phyloP scores from a whole-genome alignment of 2,888 invertebrate genomes.

The Ophion ventricosus region DNA sequence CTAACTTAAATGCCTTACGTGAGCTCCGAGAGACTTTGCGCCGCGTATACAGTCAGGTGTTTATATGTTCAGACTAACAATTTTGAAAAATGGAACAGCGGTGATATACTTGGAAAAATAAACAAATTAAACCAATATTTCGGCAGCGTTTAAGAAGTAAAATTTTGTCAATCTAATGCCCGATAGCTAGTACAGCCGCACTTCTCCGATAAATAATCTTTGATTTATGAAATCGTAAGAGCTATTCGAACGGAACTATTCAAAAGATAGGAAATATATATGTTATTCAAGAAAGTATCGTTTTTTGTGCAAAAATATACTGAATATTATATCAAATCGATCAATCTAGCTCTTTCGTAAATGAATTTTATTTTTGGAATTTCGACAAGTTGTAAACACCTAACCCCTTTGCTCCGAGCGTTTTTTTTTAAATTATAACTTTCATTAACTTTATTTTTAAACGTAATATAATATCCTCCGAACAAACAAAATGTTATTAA shows the following conservation, averaged over 20 bases:
- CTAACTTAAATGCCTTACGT: conserved; percentile 73
- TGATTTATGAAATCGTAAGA: neutral
- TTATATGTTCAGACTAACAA: conserved; percentile 16
- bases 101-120: neutral
- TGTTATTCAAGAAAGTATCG: neutral
- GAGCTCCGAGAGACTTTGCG: conserved; percentile 36
- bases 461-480: too few species aligned
- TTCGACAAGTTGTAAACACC: too few species aligned
- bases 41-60: neutral
- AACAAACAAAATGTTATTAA: too few species aligned
- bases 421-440: too few species aligned
- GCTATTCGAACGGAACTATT: too few species aligned
- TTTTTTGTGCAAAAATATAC: neutral
- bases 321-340: neutral
- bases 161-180: conserved; percentile 4
- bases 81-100: neutral
- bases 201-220: neutral
- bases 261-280: neutral
- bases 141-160: neutral
- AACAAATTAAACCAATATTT: conserved; percentile 2
- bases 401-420: too few species aligned
- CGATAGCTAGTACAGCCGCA: too few species aligned
- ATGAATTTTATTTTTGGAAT: neutral
- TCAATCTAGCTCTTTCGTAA: neutral
- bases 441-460: too few species aligned